Base-by-base conservation (phyloP, 2,113 vertebrate species). In the Cochlearius cochlearius region DNA sequence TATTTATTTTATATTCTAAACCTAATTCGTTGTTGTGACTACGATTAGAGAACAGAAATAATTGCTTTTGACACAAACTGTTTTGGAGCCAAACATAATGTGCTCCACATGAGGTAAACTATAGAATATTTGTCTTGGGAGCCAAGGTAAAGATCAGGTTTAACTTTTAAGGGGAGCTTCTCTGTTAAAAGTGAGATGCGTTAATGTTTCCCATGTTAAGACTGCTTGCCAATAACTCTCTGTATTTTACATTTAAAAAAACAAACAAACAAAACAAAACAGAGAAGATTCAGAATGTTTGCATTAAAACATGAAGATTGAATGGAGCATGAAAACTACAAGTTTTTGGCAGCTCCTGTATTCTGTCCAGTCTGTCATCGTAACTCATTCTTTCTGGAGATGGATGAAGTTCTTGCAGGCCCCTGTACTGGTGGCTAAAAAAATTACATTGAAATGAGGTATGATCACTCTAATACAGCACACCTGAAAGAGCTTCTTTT, bases 151-250 rank as follows among this genome's bases (percentile, higher is more conserved):
- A 91, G 89, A 95, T 95, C 86, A 88, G 66, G 59, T 93, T 93
- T 96, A 92, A 66, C 74, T 96, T 96, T n/a, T 29, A 88, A 92
- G 52, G 47, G 84, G 43, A 82, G 86, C 52, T 74, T 93, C 52
- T 20, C 88, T 79, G 80, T 92, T 79, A 49, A 87, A 92, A 84
- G 59, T 85, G 18, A 63, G 62, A 91, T 81, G 47, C 20, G 4
- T 97, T 97, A 91, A 82, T 90, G 27, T 93, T 97, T 97, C 72
- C 94, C 81, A 91, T 30, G 81, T 93, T 94, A 84, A 62, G 80
- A 52, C 82, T 83, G 45, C n/a, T 78, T 96, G 55, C 78, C 93
- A 73, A 36, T 63, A 86, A 90, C 69, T 89, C 45, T 91, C 76
- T 67, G 45, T 30, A 76, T 93, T 91, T 96, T 39, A 71, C 86